Evolutionary conservation across 2,113 vertebrate genomes (phyloP).

Genomic region (Xenopus laevis): DNA sequence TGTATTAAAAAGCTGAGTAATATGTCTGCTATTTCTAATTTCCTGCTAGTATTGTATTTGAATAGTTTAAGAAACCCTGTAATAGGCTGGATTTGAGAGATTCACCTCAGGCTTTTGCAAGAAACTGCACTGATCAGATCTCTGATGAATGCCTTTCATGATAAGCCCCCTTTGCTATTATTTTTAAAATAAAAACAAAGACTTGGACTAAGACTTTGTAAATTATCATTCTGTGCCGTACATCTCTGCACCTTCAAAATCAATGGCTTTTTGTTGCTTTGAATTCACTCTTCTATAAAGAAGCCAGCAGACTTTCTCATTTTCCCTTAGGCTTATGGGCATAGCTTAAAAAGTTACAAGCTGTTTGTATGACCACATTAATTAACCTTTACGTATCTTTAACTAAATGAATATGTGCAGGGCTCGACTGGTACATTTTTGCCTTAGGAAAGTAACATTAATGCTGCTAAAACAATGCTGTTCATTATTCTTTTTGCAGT

Average conservation of each 20-base stretch:
- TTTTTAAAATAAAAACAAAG: not conserved
- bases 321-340: conserved; percentile 34
- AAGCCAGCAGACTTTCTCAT: conserved; percentile 44
- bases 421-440: conserved; percentile 1
- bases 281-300: conserved; percentile 43
- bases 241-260: conserved; percentile 10
- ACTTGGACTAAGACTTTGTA: not conserved
- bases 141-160: conserved; percentile 24
- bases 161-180: conserved; percentile 6
- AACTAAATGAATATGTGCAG: conserved; percentile 29
- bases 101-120: not conserved
- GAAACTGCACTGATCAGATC: not conserved
- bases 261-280: conserved; percentile 36
- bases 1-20: too few species aligned
- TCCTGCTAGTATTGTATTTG: not conserved
- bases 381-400: conserved; percentile 38
- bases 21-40: not conserved
- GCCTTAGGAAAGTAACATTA: conserved; percentile 43
- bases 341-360: conserved; percentile 46
- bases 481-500: conserved; percentile 46
- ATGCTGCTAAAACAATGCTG: conserved; percentile 22
- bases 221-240: not conserved
- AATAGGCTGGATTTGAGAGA: not conserved
- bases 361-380: conserved; percentile 39
- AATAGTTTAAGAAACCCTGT: not conserved